These are phyloP conservation scores for Lampropteryx suffumata DNA, from an alignment of 2,888 invertebrate species.

Conservation along the genomic window DNA sequence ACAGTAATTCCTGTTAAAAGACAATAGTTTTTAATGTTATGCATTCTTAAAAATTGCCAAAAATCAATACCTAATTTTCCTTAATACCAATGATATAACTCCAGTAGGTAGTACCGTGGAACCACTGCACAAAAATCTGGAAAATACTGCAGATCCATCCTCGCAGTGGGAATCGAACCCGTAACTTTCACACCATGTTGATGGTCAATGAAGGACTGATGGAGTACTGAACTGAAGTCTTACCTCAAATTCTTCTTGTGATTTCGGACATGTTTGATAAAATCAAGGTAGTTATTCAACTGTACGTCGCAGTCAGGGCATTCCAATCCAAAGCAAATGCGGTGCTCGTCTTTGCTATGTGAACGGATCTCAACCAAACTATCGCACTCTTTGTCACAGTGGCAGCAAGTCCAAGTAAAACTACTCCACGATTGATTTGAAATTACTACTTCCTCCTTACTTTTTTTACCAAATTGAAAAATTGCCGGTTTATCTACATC, in stretches of 20 bases:
- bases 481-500: neutral
- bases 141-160: no score
- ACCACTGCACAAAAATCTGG: no score
- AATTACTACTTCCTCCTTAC: neutral
- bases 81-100: no score
- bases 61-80: no score
- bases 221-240: neutral
- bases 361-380: neutral
- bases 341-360: neutral
- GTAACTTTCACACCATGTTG: no score
- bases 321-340: neutral
- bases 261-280: neutral
- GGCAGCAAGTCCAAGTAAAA: neutral
- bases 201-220: no score
- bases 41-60: no score
- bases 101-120: no score
- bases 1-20: neutral
- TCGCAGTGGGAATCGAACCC: no score
- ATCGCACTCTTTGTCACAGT: neutral
- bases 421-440: neutral
- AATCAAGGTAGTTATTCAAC: neutral
- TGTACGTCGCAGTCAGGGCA: neutral
- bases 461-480: neutral
- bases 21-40: no score
- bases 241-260: constrained; percentile 1